phyloP scores from a whole-genome alignment of 2,113 vertebrate species.

The Galemys pyrenaicus region DNA sequence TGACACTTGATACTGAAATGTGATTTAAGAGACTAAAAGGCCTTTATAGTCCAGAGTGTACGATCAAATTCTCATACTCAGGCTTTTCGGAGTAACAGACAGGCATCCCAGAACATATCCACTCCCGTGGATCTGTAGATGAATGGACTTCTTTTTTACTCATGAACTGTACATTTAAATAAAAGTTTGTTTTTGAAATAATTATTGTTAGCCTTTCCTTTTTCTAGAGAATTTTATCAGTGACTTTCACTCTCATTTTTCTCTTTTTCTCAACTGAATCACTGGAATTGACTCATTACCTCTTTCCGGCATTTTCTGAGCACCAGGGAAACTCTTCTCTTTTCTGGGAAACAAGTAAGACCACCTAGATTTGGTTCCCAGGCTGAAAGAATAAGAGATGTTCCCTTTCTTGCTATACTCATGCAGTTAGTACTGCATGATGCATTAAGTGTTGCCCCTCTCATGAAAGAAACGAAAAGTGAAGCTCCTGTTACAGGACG shows the following conservation, averaged over 20 bases:
- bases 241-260: background rate
- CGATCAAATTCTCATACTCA: background rate
- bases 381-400: background rate
- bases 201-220: conserved; percentile 18
- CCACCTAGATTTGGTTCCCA: background rate
- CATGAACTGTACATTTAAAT: conserved; percentile 67
- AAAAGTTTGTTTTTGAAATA: conserved; percentile 76
- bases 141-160: conserved; percentile 28
- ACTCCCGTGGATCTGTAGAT: conserved; percentile 36
- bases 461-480: background rate
- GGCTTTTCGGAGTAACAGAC: background rate
- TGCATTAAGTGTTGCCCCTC: background rate
- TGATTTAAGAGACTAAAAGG: background rate
- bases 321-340: too few relatives aligned
- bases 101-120: background rate
- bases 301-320: background rate
- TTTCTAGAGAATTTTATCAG: background rate
- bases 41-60: background rate
- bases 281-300: background rate
- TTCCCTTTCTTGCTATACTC: background rate
- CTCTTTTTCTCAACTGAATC: background rate
- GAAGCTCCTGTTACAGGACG: background rate
- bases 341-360: background rate
- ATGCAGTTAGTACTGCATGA: background rate
- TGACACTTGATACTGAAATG: background rate